phyloP scores from a whole-genome alignment of 1,140 invertebrate genomes.

The Magallana angulata region DNA sequence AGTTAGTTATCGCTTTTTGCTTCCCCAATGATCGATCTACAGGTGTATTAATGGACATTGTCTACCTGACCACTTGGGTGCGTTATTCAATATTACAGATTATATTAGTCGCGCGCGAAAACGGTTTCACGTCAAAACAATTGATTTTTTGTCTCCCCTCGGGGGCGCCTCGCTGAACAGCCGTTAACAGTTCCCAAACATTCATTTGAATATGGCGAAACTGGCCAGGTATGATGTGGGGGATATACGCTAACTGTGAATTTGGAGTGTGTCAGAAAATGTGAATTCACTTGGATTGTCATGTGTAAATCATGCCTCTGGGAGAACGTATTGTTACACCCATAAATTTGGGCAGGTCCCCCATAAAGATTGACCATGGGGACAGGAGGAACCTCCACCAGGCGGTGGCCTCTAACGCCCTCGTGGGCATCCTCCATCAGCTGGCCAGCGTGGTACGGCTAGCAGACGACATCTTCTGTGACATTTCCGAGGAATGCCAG shows the following conservation, averaged over 20 bases:
- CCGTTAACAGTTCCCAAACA: conserved; percentile 47
- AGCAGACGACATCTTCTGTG: conserved; percentile 88
- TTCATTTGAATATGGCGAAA: conserved; percentile 58
- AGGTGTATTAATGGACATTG: neutral
- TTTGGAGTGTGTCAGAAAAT: conserved; percentile 12
- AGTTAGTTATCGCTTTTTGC: neutral
- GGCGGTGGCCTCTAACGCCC: conserved; percentile 87
- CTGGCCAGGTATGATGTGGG: conserved; percentile 38
- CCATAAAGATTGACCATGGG: conserved; percentile 57
- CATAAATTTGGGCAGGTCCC: conserved; percentile 63
- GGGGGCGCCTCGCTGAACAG: conserved; percentile 46
- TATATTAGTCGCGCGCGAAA: neutral
- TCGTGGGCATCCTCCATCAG: conserved; percentile 88
- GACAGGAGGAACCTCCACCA: conserved; percentile 58
- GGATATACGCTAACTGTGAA: neutral
- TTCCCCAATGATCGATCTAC: conserved; percentile 1
- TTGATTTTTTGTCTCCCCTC: neutral
- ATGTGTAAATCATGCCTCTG: conserved; percentile 66
- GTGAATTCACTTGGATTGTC: conserved; percentile 40
- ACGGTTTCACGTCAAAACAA: conserved; percentile 10
- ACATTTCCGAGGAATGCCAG: conserved; percentile 85
- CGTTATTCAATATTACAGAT: conserved; percentile 8
- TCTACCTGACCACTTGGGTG: conserved; percentile 23
- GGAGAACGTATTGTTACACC: conserved; percentile 69
- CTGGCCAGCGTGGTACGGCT: conserved; percentile 88